phyloP scores from a whole-genome alignment of 2,113 vertebrate genomes.

The Phylloscopus whistleri region DNA sequence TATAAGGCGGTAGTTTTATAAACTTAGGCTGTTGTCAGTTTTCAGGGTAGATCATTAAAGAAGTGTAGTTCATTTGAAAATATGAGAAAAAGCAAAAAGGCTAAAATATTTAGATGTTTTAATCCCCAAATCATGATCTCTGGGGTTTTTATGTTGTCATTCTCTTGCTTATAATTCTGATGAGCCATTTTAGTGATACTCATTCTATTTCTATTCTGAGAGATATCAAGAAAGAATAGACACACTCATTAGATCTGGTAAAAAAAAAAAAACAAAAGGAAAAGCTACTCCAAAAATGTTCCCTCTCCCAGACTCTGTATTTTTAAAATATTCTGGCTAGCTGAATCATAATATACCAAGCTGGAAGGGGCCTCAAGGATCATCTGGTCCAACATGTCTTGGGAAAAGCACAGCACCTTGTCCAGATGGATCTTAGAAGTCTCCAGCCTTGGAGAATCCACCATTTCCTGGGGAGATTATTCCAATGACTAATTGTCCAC shows the following conservation, averaged over 20 bases:
- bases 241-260: background rate
- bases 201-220: background rate
- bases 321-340: background rate
- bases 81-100: background rate
- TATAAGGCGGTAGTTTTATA: background rate
- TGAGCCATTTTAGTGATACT: background rate
- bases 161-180: background rate
- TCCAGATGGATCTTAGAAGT: background rate
- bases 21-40: background rate
- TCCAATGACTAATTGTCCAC: background rate
- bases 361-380: background rate
- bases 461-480: background rate
- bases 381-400: background rate
- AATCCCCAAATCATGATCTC: background rate
- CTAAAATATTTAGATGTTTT: background rate
- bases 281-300: background rate
- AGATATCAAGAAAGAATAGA: background rate
- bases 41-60: background rate
- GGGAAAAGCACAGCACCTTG: background rate
- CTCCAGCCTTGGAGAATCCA: fast-evolving
- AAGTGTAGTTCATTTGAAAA: background rate
- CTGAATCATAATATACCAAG: background rate
- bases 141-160: background rate
- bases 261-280: background rate
- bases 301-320: background rate